Base-by-base conservation (phyloP, 2,797 vertebrate genomes). In the Gallinago solitaria region DNA sequence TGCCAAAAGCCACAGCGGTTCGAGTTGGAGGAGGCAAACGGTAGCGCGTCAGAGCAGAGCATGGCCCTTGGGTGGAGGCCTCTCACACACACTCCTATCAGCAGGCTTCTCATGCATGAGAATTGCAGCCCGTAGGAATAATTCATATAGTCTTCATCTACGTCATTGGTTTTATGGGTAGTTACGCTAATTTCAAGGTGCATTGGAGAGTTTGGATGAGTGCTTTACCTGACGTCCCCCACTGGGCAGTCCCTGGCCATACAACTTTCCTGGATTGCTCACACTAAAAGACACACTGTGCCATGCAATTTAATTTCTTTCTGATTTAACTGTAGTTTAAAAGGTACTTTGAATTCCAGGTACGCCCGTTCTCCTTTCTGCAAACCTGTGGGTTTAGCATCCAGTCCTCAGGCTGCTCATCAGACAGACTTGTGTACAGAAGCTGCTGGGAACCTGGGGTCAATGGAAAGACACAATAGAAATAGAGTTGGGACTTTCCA, bases 101-200 rank as follows among this genome's bases (percentile, higher is more conserved):
- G 17, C 39, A 75, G 19, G 4, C 12, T 56, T 54, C 14, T 21
- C 11, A 8, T 3, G 8, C 5, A 10, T 7, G 57, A 19, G 19
- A 48, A 41, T 2, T 7, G 32, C 25, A 82, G 41, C 14, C 6
- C 2, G 28, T n/a, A 60, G 60, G 45, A 74, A 45, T 27, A 51
- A 68, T 35, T 35, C 3, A 1, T 3, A 0, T 16, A 5, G 57
- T 48, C 48, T 64, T 50, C 50, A 19, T 18, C 39, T 57, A 1
- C 12, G 0, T 3, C 14, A 5, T 9, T 32, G 10, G 3, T 13
- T 71, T 24, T 37, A 30, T 19, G 63, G 33, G 4, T 14, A 35
- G 30, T 12, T 27, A 6, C 0, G 0, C 25, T 27, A 0, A 0
- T 63, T 69, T 73, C 61, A 51, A 57, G 17, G 11, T 1, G 1